Evolutionary conservation across 1,140 invertebrate species (phyloP).

Genomic region (Procambarus clarkii): DNA sequence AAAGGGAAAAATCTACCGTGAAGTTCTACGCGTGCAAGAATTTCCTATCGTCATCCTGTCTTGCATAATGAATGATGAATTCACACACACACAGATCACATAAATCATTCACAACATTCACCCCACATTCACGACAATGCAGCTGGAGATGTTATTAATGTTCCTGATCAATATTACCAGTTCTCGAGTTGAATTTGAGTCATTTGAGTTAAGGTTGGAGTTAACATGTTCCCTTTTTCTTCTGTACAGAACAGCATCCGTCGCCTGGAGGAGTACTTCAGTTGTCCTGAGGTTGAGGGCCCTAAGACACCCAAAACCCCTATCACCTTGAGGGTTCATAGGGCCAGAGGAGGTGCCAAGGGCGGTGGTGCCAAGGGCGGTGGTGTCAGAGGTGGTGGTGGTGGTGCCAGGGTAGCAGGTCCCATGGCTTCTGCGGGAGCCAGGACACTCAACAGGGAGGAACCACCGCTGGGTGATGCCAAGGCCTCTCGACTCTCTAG

Average conservation of each 20-base stretch:
- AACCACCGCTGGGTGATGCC: neutral
- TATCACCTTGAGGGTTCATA: neutral
- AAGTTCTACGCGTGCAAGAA: too few species aligned
- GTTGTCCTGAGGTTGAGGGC: conserved; percentile 43
- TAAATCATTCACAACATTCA: too few species aligned
- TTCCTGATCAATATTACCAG: too few species aligned
- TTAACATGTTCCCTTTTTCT: neutral
- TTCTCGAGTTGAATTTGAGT: too few species aligned
- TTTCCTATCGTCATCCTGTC: too few species aligned
- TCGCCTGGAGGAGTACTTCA: conserved; percentile 37
- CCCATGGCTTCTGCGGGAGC: too few species aligned
- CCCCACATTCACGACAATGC: too few species aligned
- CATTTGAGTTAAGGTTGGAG: too few species aligned
- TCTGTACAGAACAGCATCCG: conserved; percentile 31
- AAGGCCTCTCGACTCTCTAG: neutral
- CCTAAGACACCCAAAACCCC: conserved; percentile 25
- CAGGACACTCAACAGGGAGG: neutral
- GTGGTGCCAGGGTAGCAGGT: neutral
- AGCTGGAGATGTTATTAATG: too few species aligned
- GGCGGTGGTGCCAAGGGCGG: neutral
- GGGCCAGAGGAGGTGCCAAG: neutral
- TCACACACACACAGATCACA: too few species aligned
- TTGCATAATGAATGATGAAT: too few species aligned
- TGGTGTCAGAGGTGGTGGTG: neutral
- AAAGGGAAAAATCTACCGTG: too few species aligned